These are phyloP conservation scores for Enteromius paludinosus DNA, from an alignment of 2,797 vertebrate genomes.

Conservation along the genomic window DNA sequence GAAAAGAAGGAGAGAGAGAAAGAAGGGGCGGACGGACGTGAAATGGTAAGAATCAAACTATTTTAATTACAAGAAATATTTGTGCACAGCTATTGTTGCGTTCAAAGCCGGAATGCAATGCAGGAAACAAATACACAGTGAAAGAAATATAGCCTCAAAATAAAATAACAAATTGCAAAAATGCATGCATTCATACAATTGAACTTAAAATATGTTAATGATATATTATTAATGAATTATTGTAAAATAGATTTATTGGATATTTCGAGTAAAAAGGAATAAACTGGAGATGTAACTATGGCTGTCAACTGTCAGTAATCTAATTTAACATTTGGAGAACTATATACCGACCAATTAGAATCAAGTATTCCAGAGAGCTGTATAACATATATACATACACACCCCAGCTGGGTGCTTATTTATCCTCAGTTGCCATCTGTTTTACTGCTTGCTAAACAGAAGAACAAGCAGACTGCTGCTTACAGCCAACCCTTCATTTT, in stretches of 20 bases:
- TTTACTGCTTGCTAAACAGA: constrained; percentile 42
- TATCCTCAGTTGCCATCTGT: constrained; percentile 38
- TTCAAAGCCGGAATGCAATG: background rate
- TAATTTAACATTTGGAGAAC: background rate
- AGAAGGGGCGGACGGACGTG: background rate
- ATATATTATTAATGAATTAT: background rate
- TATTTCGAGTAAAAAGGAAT: background rate
- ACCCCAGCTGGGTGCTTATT: constrained; percentile 24
- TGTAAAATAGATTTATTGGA: background rate
- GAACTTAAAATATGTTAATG: background rate
- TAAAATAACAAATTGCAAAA: background rate
- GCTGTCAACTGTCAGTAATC: background rate
- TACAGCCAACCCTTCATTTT: constrained; percentile 34
- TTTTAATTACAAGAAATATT: background rate
- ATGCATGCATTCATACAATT: background rate
- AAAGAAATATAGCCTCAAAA: background rate
- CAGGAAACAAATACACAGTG: background rate
- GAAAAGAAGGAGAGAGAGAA: background rate
- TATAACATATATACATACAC: background rate
- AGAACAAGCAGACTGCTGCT: constrained; percentile 20
- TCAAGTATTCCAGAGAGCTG: background rate
- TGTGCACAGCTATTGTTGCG: background rate
- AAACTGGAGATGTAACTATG: background rate
- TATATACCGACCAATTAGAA: background rate
- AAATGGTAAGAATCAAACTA: background rate